phyloP scores from a whole-genome alignment of 2,797 vertebrate genomes.

The Pangasius larnaudii region DNA sequence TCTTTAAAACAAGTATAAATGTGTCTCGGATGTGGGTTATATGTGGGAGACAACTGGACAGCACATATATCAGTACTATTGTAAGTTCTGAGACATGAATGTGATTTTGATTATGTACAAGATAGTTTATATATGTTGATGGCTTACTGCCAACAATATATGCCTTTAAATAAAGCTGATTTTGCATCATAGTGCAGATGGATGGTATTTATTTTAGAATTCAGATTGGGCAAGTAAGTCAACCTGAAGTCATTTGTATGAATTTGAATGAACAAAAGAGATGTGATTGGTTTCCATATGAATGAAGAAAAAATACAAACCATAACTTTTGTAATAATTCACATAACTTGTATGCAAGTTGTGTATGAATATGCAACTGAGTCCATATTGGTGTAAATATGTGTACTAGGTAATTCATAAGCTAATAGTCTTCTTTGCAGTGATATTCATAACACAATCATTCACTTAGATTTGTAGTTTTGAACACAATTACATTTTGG shows the following conservation, averaged over 20 bases:
- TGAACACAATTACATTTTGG: too few relatives aligned
- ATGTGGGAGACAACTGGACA: neutral
- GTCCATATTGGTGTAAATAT: too few relatives aligned
- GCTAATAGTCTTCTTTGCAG: too few relatives aligned
- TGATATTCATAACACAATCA: too few relatives aligned
- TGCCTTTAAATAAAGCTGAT: constrained; percentile 66
- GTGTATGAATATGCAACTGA: too few relatives aligned
- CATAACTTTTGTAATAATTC: neutral
- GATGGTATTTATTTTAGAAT: neutral
- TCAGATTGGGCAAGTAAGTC: neutral
- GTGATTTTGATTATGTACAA: constrained; percentile 66
- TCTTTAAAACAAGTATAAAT: neutral
- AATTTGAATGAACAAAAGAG: neutral
- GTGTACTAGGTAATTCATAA: too few relatives aligned
- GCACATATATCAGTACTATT: neutral
- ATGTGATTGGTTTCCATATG: neutral
- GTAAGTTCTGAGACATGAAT: neutral
- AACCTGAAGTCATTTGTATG: neutral
- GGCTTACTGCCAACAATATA: constrained; percentile 47
- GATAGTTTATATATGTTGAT: constrained; percentile 52
- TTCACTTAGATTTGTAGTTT: too few relatives aligned
- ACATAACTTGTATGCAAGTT: too few relatives aligned
- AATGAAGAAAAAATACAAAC: neutral
- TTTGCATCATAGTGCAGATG: constrained; percentile 51
- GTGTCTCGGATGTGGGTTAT: neutral